Evolutionary conservation across 2,113 vertebrate species (phyloP).

Genomic region (Gulo gulo): DNA sequence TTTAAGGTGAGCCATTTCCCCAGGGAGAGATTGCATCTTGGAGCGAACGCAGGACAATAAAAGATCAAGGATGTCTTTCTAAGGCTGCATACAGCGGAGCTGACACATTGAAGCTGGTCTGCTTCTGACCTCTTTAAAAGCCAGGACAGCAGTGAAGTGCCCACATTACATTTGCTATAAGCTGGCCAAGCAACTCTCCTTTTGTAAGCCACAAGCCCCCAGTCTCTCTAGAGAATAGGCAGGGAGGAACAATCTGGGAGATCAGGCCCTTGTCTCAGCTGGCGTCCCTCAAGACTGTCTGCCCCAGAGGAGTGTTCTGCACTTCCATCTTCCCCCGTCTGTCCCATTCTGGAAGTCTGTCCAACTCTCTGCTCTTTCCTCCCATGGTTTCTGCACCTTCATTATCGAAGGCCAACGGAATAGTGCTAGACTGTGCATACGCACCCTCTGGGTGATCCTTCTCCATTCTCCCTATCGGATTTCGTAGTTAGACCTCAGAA

Average conservation of each 20-base stretch:
- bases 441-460: background rate
- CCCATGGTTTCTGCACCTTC: background rate
- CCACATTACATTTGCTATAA: background rate
- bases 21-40: conserved; percentile 22
- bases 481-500: background rate
- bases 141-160: background rate
- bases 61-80: conserved; percentile 61
- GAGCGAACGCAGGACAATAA: background rate
- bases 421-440: no score
- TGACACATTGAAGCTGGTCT: conserved; percentile 18
- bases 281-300: background rate
- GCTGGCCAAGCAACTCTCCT: background rate
- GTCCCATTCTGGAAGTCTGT: background rate
- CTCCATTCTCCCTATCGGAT: background rate
- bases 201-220: background rate
- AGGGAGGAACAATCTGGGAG: background rate
- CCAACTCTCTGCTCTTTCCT: background rate
- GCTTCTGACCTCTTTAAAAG: conserved; percentile 38
- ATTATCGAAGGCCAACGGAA: background rate
- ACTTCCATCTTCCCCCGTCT: background rate
- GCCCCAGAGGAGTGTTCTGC: background rate
- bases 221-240: background rate
- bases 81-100: background rate
- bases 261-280: background rate
- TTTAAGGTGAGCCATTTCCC: conserved; percentile 54